Conservation (phyloP, 2,797 vertebrate species). For the Alectoris magna region DNA sequence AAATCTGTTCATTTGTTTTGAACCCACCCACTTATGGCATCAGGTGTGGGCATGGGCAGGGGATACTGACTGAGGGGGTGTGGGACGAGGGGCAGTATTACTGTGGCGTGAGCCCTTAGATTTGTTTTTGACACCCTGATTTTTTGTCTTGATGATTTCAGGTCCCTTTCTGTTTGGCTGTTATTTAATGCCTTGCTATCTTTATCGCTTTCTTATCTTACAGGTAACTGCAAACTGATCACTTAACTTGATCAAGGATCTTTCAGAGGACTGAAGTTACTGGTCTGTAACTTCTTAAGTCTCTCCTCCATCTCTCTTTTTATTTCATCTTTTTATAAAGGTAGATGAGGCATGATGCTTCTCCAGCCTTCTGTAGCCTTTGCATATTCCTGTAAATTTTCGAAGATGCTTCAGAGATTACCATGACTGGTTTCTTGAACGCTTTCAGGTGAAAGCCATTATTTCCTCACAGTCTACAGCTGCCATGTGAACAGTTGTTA, state of each 20-base stretch:
- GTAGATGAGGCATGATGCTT: slow-evolving; percentile 69
- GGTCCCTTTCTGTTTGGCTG: neutral
- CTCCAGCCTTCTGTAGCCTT: slow-evolving; percentile 46
- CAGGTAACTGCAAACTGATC: slow-evolving; percentile 69
- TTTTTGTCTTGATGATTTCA: neutral
- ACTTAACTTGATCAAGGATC: slow-evolving; percentile 67
- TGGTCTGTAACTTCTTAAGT: slow-evolving; percentile 61
- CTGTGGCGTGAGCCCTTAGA: neutral
- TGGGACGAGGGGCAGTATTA: neutral
- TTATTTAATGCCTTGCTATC: slow-evolving; percentile 57
- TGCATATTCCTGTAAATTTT: neutral
- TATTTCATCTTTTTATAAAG: slow-evolving; percentile 36
- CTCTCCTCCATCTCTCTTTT: slow-evolving; percentile 30
- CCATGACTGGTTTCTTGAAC: neutral
- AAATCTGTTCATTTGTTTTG: neutral
- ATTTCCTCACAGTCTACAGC: neutral
- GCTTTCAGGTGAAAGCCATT: neutral
- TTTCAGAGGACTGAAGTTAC: slow-evolving; percentile 67
- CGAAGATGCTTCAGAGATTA: slow-evolving; percentile 22
- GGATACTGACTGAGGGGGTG: accelerated
- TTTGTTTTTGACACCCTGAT: neutral
- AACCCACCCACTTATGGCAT: accelerated
- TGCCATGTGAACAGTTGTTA: neutral
- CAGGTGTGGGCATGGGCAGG: neutral
- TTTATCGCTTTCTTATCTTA: slow-evolving; percentile 70